Percentiles rank a stretch among this genome's conserved stretches.
Evolutionary conservation across 2,888 invertebrate species (phyloP).

Genomic region (Plebejus anna): DNA sequence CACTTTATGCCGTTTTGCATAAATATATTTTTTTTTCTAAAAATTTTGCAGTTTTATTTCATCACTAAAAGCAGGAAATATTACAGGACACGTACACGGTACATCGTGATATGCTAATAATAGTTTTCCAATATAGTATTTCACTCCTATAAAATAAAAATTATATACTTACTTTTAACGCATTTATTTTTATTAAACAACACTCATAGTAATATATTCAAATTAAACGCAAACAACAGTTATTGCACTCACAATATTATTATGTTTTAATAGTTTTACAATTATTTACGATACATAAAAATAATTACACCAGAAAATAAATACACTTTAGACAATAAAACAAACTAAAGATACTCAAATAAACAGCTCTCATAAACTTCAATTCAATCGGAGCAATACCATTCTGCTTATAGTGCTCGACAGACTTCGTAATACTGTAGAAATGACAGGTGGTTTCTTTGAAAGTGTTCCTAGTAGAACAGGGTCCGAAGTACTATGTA

Average conservation of each 20-base stretch:
- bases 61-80: neutral
- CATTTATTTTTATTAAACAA: conserved; percentile 26
- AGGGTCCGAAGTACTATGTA: too few species aligned
- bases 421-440: too few species aligned
- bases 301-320: neutral
- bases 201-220: neutral
- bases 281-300: neutral
- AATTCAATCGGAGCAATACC: neutral
- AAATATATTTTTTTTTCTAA: neutral
- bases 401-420: neutral
- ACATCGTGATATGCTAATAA: too few species aligned
- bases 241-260: conserved; percentile 5
- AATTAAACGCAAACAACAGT: conserved; percentile 16
- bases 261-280: neutral
- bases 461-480: too few species aligned
- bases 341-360: neutral
- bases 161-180: neutral
- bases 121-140: too few species aligned
- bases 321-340: neutral
- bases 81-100: neutral
- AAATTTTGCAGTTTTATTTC: neutral
- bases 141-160: neutral
- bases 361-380: neutral
- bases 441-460: too few species aligned
- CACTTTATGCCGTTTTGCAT: conserved; percentile 7